Evolutionary conservation across 2,888 invertebrate species (phyloP).

Genomic region (Lasioglossum pauxillum): DNA sequence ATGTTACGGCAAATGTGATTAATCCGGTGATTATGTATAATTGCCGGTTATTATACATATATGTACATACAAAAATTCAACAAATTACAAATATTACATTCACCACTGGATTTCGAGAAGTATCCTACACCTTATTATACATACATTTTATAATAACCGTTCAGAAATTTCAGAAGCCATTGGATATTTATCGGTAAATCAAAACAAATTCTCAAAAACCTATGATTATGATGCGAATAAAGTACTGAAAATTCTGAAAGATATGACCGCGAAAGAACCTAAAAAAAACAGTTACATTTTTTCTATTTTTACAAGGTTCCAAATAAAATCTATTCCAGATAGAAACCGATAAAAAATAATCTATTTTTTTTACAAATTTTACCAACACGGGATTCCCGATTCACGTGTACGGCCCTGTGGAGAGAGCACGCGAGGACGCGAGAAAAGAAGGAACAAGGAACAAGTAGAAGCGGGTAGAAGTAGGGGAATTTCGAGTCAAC

Average conservation of each 20-base stretch:
- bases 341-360: background rate
- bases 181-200: background rate
- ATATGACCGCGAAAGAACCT: too few relatives aligned
- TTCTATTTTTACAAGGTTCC: background rate
- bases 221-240: too few relatives aligned
- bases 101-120: background rate
- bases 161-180: background rate
- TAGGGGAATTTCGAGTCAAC: conserved; percentile 22
- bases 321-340: too few relatives aligned
- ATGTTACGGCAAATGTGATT: too few relatives aligned
- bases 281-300: too few relatives aligned
- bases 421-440: background rate
- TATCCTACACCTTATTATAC: background rate
- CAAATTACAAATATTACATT: background rate
- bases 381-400: background rate
- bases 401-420: background rate
- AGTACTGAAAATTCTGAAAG: too few relatives aligned
- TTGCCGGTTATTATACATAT: too few relatives aligned
- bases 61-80: background rate
- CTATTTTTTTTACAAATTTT: background rate
- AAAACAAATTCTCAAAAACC: background rate
- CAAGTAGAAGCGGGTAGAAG: too few relatives aligned
- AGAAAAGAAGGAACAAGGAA: background rate
- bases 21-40: too few relatives aligned
- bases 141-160: background rate